These are phyloP conservation scores for Zaprionus africanus DNA, from an alignment of 1,140 invertebrate genomes.

Conservation along the genomic window DNA sequence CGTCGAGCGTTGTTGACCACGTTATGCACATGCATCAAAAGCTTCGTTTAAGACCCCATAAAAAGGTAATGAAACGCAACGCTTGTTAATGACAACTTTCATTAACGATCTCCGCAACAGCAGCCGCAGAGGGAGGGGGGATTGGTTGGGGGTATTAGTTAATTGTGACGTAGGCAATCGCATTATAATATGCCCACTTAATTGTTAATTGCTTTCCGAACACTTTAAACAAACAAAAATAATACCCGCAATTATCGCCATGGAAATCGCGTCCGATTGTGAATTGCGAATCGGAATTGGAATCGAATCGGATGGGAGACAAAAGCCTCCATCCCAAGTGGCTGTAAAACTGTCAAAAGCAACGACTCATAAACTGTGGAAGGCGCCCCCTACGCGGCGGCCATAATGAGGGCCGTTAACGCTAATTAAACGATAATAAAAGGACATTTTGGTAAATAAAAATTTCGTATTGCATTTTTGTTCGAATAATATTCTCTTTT, in stretches of 20 bases:
- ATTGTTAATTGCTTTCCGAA: constrained; percentile 78
- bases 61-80: constrained; percentile 56
- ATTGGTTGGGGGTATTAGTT: constrained; percentile 58
- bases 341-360: constrained; percentile 70
- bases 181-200: constrained; percentile 74
- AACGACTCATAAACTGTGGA: constrained; percentile 57
- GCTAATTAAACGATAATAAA: constrained; percentile 79
- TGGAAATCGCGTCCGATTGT: constrained; percentile 35
- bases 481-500: constrained; percentile 81
- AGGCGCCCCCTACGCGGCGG: constrained; percentile 1
- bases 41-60: constrained; percentile 47
- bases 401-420: constrained; percentile 26
- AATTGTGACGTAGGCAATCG: constrained; percentile 65
- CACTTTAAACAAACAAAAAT: constrained; percentile 74
- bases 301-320: constrained; percentile 18
- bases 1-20: constrained; percentile 28
- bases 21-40: constrained; percentile 21
- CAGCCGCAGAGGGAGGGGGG: neutral
- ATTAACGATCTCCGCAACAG: constrained; percentile 54
- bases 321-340: constrained; percentile 34
- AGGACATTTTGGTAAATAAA: constrained; percentile 50
- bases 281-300: constrained; percentile 6
- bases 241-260: constrained; percentile 63
- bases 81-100: constrained; percentile 68
- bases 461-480: constrained; percentile 43